Base-by-base conservation (phyloP, 2,113 vertebrate species). In the Actenoides lindsayi region DNA sequence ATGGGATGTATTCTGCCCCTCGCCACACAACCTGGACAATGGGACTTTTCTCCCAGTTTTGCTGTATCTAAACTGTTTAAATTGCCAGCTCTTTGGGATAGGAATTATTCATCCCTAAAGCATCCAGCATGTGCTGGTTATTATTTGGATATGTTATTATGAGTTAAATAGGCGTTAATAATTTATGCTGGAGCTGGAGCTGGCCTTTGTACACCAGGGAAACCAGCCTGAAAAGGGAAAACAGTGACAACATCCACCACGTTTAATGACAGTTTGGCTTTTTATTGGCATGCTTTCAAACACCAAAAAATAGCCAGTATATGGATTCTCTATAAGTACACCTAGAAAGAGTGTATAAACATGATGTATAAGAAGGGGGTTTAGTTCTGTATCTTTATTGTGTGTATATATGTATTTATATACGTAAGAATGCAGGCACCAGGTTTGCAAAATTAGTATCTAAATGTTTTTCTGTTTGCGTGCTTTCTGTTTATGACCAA, bases 151-250 rank as follows among this genome's bases (percentile, higher is more conserved):
- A 57, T 89, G 95, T 91, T 96, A 84, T 94, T 96, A 91, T 87
- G 93, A 95, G 84, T 94, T 92, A 94, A 94, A 92, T 94, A 94
- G 81, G 91, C 95, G 92, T 91, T 82, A 92, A 89, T 97, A 95
- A 96, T 91, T 96, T 96, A 91, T 92, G 86, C 87, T 93, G 94
- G 92, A 94, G 93, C 82, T 96, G 84, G 92, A 85, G 42, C 89
- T 90, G 95, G 96, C 96, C 96, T 96, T 96, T 90, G 95, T 95
- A 92, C 96, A 87, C 94, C 65, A 87, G 94, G 92, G 94, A 96
- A 97, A 93, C 96, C 91, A 96, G 96, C 95, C 96, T 97, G 96
- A 87, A 92, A 94, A 91, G 89, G 84, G 92, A 94, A 96, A 96
- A 93, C 87, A 89, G 92, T 96, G 94, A 95, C 70, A 63, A 59